These are phyloP conservation scores for Cyrtorhinus lividipennis DNA, from an alignment of 1,140 invertebrate genomes.

Conservation along the genomic window DNA sequence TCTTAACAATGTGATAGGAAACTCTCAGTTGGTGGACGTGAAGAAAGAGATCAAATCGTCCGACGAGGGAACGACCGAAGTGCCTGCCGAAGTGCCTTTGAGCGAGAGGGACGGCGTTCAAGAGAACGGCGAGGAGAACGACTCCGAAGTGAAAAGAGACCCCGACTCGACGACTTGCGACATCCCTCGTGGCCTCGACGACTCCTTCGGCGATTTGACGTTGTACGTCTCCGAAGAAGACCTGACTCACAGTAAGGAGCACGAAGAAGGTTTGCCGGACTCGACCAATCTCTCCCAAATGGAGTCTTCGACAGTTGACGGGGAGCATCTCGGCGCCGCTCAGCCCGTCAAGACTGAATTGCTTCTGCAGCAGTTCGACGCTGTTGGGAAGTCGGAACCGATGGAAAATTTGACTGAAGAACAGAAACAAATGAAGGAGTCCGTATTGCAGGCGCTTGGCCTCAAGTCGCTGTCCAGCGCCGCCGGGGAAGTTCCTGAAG, in stretches of 20 bases:
- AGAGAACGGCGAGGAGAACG: not conserved
- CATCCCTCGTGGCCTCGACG: not conserved
- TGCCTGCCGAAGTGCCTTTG: not conserved
- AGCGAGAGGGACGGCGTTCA: not conserved
- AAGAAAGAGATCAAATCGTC: too few species aligned
- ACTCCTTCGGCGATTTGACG: not conserved
- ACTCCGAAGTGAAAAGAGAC: not conserved
- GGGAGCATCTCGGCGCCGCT: not conserved
- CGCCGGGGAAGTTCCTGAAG: conserved; percentile 3
- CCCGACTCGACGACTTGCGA: not conserved
- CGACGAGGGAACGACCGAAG: too few species aligned
- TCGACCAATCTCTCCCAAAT: not conserved
- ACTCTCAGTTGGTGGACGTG: too few species aligned
- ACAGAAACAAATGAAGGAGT: conserved; percentile 18
- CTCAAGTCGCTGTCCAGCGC: conserved; percentile 11
- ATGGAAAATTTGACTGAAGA: not conserved
- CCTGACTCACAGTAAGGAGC: not conserved
- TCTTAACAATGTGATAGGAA: too few species aligned
- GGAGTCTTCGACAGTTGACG: not conserved
- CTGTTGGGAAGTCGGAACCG: not conserved
- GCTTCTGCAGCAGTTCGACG: not conserved
- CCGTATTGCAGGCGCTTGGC: conserved; percentile 17
- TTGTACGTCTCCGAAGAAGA: not conserved
- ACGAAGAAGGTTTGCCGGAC: not conserved
- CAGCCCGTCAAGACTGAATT: not conserved